Base-by-base conservation (phyloP, 2,113 vertebrate genomes). In the Kobus ellipsiprymnus region DNA sequence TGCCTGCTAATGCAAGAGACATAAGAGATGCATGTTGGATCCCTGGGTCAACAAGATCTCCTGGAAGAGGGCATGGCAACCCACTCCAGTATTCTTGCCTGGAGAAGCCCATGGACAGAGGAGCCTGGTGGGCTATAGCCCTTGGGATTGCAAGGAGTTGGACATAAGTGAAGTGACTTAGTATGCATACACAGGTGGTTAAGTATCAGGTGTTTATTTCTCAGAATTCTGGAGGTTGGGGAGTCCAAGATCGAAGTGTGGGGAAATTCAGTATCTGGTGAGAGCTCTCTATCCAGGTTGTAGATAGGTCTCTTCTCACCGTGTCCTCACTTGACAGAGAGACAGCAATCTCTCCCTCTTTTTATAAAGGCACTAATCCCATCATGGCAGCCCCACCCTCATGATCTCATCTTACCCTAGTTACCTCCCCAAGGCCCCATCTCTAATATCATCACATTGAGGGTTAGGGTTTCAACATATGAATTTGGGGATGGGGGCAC, bases 1-100 rank as follows among this genome's bases (percentile, higher is more conserved):
- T 71, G n/a, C 64, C n/a, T 71, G n/a, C 17, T 36, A 71, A 71
- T 71, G n/a, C 64, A 71, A 71, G 64, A 36, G 64, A 71, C 64
- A 2, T 71, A 12, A 11, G n/a, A 71, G 64, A 71, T 0, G 57
- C n/a, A 71, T 0, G 2, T 71, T 36, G 17, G n/a, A 36, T 36
- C 64, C 64, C n/a, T 71, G n/a, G n/a, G 64, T 36, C 64, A 36
- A 19, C 17, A 71, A 71, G 64, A 36, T 71, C n/a, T 67, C 33
- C 64, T 71, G 64, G n/a, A 71, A 19, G 64, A 71, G 64, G 64
- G 64, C 16, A 71, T 36, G 64, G 64, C 64, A 71, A 71, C 19
- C n/a, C 64, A 71, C 17, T 36, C n/a, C n/a, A 36, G 64, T 36
- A 36, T 71, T 36, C 64, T 71, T 71, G 9, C n/a, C 17, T 36